phyloP scores from a whole-genome alignment of 2,888 invertebrate genomes.

The Agonopterix arenella region DNA sequence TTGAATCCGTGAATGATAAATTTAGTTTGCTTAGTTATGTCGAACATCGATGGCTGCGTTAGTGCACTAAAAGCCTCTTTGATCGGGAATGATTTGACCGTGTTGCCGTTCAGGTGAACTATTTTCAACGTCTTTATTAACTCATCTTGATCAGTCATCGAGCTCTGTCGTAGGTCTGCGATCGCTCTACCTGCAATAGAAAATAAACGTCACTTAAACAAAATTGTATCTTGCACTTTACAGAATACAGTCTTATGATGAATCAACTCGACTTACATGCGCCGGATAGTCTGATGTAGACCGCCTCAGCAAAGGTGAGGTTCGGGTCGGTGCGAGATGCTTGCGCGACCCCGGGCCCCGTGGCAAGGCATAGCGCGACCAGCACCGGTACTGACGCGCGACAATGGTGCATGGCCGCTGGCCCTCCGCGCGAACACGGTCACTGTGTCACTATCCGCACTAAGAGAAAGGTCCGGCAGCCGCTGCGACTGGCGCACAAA shows the following conservation, averaged over 20 bases:
- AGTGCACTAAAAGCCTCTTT: slow-evolving; percentile 51
- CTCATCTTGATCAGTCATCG: slow-evolving; percentile 42
- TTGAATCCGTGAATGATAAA: slow-evolving; percentile 67
- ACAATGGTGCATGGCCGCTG: slow-evolving; percentile 52
- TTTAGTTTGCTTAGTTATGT: slow-evolving; percentile 66
- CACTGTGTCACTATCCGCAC: slow-evolving; percentile 64
- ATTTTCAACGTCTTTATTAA: slow-evolving; percentile 60
- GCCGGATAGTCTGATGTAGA: slow-evolving; percentile 59
- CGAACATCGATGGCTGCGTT: slow-evolving; percentile 47
- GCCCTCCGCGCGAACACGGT: slow-evolving; percentile 60
- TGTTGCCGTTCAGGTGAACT: slow-evolving; percentile 41
- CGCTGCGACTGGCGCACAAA: slow-evolving; percentile 7
- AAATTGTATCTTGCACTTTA: background rate
- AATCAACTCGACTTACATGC: slow-evolving; percentile 56
- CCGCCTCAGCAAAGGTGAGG: slow-evolving; percentile 57
- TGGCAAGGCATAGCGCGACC: slow-evolving; percentile 28
- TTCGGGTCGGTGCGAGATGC: slow-evolving; percentile 22
- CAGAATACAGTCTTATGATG: background rate
- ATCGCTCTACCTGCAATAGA: slow-evolving; percentile 58
- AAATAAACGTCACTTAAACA: background rate
- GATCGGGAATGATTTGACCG: slow-evolving; percentile 43
- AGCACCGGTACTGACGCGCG: slow-evolving; percentile 33
- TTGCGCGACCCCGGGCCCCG: slow-evolving; percentile 17
- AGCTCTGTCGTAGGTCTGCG: slow-evolving; percentile 54
- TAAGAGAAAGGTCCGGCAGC: slow-evolving; percentile 59